A percentile compares a stretch with the other conserved stretches of the same genome.
Conservation (phyloP, 2,888 invertebrate genomes). For the Lasioglossum calceatum region DNA sequence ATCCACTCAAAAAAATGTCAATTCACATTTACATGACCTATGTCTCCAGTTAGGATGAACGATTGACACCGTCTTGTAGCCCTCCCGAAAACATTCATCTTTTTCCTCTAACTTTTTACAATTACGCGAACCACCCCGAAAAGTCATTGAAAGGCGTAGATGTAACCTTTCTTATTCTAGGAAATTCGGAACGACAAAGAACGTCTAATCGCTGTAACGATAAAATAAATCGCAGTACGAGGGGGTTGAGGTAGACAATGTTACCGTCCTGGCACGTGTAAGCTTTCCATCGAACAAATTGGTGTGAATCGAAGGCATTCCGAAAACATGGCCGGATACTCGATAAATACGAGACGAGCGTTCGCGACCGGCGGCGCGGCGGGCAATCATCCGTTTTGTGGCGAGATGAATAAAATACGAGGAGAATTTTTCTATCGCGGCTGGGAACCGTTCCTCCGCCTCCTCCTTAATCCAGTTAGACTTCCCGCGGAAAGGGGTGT, state of each 20-base stretch:
- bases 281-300: background rate
- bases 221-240: background rate
- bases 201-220: background rate
- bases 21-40: too few relatives aligned
- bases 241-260: background rate
- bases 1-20: too few relatives aligned
- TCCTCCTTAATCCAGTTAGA: background rate
- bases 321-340: background rate
- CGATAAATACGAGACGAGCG: background rate
- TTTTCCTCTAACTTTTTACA: too few relatives aligned
- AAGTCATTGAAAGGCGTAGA: too few relatives aligned
- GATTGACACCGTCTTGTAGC: too few relatives aligned
- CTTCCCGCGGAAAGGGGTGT: background rate
- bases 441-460: too few relatives aligned
- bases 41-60: too few relatives aligned
- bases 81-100: too few relatives aligned
- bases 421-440: background rate
- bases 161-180: background rate
- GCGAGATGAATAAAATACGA: background rate
- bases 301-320: background rate
- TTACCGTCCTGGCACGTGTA: background rate
- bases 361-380: background rate
- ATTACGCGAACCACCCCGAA: too few relatives aligned
- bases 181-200: background rate
- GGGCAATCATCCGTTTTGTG: background rate